Conservation (phyloP, 1,140 invertebrate species). For the Drosophila paulistorum region DNA sequence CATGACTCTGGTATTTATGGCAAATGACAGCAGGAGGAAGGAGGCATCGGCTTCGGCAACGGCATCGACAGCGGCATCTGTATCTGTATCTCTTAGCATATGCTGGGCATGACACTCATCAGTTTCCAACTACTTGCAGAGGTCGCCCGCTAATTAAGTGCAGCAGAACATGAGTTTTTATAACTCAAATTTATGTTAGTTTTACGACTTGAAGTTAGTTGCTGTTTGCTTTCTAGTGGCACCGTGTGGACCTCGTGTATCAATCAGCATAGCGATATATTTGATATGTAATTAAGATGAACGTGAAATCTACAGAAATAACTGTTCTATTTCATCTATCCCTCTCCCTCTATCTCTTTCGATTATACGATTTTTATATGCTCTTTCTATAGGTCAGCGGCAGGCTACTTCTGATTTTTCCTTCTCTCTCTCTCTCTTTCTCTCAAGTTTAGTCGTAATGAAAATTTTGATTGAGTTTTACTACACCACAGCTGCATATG, state of each 20-base stretch:
- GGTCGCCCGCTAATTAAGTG: slow-evolving; percentile 77
- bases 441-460: slow-evolving; percentile 41
- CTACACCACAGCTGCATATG: slow-evolving; percentile 57
- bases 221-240: neutral
- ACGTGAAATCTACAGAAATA: slow-evolving; percentile 48
- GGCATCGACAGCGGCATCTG: neutral
- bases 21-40: slow-evolving; percentile 21
- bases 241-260: slow-evolving; percentile 37
- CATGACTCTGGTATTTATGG: slow-evolving; percentile 47
- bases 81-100: slow-evolving; percentile 30
- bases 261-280: slow-evolving; percentile 73
- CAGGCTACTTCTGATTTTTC: slow-evolving; percentile 42
- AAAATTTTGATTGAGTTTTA: slow-evolving; percentile 75
- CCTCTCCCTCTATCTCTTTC: neutral
- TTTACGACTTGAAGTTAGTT: slow-evolving; percentile 57
- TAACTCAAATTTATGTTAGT: slow-evolving; percentile 79
- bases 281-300: slow-evolving; percentile 79
- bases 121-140: slow-evolving; percentile 25
- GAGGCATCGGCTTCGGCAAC: neutral
- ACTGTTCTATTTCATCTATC: slow-evolving; percentile 18
- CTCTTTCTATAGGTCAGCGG: neutral
- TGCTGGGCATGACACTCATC: slow-evolving; percentile 60
- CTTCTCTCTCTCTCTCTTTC: slow-evolving; percentile 13
- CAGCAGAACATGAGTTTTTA: slow-evolving; percentile 79
- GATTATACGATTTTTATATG: slow-evolving; percentile 28